Evolutionary conservation across 1,140 invertebrate genomes (phyloP), one percentile per base, ranked within the genome.

Genomic region (Drosophila teissieri): DNA sequence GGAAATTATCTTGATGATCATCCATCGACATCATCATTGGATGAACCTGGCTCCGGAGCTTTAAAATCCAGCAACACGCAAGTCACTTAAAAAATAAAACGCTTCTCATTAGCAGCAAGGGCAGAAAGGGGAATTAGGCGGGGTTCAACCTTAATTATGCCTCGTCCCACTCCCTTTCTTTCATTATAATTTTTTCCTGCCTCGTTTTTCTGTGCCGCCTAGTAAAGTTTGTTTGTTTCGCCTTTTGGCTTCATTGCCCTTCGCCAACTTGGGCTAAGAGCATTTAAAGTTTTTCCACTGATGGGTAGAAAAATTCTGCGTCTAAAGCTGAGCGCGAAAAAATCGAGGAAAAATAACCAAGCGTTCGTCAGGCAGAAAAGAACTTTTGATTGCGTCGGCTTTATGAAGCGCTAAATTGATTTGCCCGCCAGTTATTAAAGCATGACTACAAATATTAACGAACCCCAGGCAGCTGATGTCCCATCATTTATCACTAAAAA

Each of bases 361-460:
- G 76, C 78, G 73, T 67, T 70, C 53, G 68, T 40, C 62, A 46
- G 62, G 46, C 19, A 10, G 22, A 53, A 65, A 52, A 48, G n/a
- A 68, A 67, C 46, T 67, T 76, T 75, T 75, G 61, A 74, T 75
- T 57, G 61, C 69, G 48, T 46, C 17, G 49, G 55, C 73, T 82
- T 88, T 68, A 86, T 86, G 82, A 73, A 79, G 82, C 82, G 82
- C 82, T 62, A 86, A 86, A 86, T 86, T 86, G 82, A 86, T 86
- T 86, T 70, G 83, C 62, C 76, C 73, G 79, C 62, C 83, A 57
- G 75, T 82, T 82, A 86, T 88, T 83, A 79, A 77, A 72, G 79
- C 83, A 86, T 83, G 79, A 88, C 83, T 88, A 83, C 88, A 86
- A 88, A 79, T 86, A 88, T 88, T 83, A 88, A 83, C 79, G 79